Base-by-base conservation (phyloP, 2,888 invertebrate genomes). In the Perizoma flavofasciatum region DNA sequence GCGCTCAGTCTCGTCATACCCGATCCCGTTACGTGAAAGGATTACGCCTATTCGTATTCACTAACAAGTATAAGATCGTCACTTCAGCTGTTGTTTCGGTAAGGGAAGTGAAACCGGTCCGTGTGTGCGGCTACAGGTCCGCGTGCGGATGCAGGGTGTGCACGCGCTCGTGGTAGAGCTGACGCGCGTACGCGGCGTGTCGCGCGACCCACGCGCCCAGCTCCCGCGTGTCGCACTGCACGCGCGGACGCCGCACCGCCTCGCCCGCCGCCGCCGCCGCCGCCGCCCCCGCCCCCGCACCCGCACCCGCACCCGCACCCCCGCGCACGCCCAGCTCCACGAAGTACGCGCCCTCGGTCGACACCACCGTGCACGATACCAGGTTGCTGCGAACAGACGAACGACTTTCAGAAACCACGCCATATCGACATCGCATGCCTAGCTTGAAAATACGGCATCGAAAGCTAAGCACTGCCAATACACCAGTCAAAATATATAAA, bases 161-260 rank as follows among this genome's bases (percentile, higher is more conserved):
- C 76, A 94, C 93, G 66, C 95, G 93, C 89, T 98, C 98, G 81
- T 96, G 95, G 87, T 95, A 95, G 79, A 97, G 94, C 76, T 95
- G 95, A 83, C 96, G 96, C 57, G 98, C 98, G 86, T 97, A 97
- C 78, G 97, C 97, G 66, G 98, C 96, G 93, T 97, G 96, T 69
- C 96, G 95, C 34, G 95, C 94, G 67, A 95, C 94, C 89, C 94
- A 94, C 66, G 93, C 93, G 11, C 96, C 96, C 67, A 96, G 93
- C 68, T 93, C 94, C 60, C 93, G 94, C 66, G 93, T 93, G 84
- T 96, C 96, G 82, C 97, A 97, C 75, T 96, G 93, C 69, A 97
- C 96, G 82, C 95, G 94, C 44, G 97, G 96, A 68, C 95, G 93
- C 73, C 95, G 95, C 75, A 93, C 79, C 77, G 75, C 91, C 76